phyloP scores from a whole-genome alignment of 1,140 invertebrate genomes.

The Ericerus pela region DNA sequence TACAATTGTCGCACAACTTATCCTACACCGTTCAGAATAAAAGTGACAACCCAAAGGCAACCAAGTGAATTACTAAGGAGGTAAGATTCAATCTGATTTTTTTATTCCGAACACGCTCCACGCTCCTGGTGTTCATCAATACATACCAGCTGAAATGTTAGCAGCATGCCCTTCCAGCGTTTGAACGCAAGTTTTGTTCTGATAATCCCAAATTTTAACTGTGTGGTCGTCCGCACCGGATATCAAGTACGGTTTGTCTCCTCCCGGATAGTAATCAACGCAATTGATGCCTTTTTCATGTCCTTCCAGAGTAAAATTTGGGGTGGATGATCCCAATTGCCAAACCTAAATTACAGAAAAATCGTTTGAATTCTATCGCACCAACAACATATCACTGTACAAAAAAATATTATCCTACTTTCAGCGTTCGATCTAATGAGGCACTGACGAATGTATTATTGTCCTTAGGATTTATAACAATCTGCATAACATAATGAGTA shows the following conservation, averaged over 20 bases:
- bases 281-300: conserved; percentile 99
- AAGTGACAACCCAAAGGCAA: too few species aligned
- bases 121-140: too few species aligned
- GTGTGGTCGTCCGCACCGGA: conserved; percentile 95
- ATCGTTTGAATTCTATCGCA: neutral
- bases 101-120: too few species aligned
- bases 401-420: conserved; percentile 40
- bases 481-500: conserved; percentile 99
- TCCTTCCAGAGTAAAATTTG: conserved; percentile 96
- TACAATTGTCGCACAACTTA: too few species aligned
- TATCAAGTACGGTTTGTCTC: conserved; percentile 98
- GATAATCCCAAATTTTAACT: conserved; percentile 99
- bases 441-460: conserved; percentile 99
- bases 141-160: conserved; percentile 63
- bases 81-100: too few species aligned
- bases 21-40: too few species aligned
- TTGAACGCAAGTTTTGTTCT: conserved; percentile 99
- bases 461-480: conserved; percentile 99
- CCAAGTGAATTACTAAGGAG: too few species aligned
- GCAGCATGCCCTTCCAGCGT: conserved; percentile 94
- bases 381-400: too few species aligned
- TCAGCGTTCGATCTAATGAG: conserved; percentile 91
- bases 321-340: conserved; percentile 89
- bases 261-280: conserved; percentile 98
- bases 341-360: conserved; percentile 48